Evolutionary conservation across 2,113 vertebrate species (phyloP).

Genomic region (Oncorhynchus tshawytscha): DNA sequence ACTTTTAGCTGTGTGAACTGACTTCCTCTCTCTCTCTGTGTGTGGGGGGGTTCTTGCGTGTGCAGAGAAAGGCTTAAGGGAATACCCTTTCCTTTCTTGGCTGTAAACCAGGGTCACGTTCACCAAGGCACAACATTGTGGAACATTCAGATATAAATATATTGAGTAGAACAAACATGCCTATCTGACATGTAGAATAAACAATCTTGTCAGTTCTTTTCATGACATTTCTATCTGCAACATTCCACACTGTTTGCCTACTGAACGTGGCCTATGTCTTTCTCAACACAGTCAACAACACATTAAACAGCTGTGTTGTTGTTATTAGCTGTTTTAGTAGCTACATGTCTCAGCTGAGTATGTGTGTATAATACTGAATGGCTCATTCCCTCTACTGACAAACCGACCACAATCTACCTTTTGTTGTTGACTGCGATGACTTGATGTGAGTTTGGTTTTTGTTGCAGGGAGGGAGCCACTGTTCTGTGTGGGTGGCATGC

Average conservation of each 20-base stretch:
- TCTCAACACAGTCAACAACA: not conserved
- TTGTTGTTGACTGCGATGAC: conserved; percentile 35
- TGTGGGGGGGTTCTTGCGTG: not conserved
- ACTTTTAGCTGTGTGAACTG: conserved; percentile 64
- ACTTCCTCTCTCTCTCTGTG: conserved; percentile 66
- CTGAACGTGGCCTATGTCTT: not conserved
- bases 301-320: not conserved
- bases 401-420: conserved; percentile 30
- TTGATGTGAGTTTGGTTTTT: conserved; percentile 35
- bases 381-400: conserved; percentile 34
- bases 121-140: no score
- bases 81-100: conserved; percentile 55
- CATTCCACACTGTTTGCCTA: not conserved
- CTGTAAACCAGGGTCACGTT: not conserved
- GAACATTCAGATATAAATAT: no score
- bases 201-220: not conserved
- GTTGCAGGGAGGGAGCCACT: conserved; percentile 16
- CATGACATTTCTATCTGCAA: not conserved
- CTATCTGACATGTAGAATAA: no score
- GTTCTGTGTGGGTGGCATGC: conserved; percentile 19
- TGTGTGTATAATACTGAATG: conserved; percentile 1
- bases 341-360: conserved; percentile 17
- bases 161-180: no score
- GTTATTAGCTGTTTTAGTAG: conserved; percentile 4
- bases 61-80: conserved; percentile 54